phyloP scores from a whole-genome alignment of 2,113 vertebrate species.

The Python bivittatus region DNA sequence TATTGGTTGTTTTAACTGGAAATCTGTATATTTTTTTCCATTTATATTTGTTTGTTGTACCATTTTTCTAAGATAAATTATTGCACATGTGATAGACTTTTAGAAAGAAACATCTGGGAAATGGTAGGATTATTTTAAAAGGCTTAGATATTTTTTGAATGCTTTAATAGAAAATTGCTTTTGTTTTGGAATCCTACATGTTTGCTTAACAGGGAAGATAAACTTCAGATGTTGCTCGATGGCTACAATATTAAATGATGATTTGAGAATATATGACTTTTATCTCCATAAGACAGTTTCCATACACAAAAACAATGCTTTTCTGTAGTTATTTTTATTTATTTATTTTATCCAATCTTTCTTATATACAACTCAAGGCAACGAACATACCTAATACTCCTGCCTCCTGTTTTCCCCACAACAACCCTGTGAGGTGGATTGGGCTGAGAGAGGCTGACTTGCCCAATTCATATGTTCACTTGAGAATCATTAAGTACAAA shows the following conservation, averaged over 20 bases:
- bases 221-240: neutral
- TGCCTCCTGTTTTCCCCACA: too few species aligned
- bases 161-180: neutral
- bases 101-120: neutral
- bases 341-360: too few species aligned
- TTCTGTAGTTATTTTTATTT: neutral
- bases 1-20: neutral
- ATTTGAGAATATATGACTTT: neutral
- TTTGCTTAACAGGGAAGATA: neutral
- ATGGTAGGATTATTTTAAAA: too few species aligned
- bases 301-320: neutral
- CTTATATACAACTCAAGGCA: too few species aligned
- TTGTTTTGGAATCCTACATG: neutral
- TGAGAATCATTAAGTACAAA: neutral
- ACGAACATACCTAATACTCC: too few species aligned
- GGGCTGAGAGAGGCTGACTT: neutral
- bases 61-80: neutral
- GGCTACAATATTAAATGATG: neutral
- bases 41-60: neutral
- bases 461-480: neutral
- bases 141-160: neutral
- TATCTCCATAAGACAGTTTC: neutral
- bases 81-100: neutral
- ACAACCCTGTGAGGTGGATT: neutral
- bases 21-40: neutral